Evolutionary conservation across 2,113 vertebrate species (phyloP), one percentile per base, ranked within the genome.

Genomic region (Gulo gulo): DNA sequence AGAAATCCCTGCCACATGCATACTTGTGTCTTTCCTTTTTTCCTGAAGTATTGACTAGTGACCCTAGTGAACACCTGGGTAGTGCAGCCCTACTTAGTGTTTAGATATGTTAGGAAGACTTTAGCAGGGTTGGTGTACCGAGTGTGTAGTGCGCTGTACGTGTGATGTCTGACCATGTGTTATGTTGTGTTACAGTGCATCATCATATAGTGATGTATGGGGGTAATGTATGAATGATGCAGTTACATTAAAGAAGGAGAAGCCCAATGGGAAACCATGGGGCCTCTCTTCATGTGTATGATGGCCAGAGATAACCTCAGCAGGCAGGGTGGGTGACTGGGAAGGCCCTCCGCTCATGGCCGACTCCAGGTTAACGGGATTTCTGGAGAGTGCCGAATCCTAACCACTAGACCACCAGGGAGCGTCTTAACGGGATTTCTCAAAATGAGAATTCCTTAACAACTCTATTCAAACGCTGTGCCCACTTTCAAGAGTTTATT

Each of bases 201-300:
- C 34, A 8, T 20, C 67, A 21, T n/a, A 36, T 10, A n/a, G 67
- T 36, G 16, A 69, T 20, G 67, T 8, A 7, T 39, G 10, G 42
- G 6, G 8, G 8, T 8, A 6, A 20, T 0, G 12, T 16, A 1
- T 29, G 63, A 34, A 7, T 3, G 0, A 0, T 16, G 34, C 4
- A 3, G 6, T 4, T 15, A 9, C 34, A 4, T 16, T 12, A 24
- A 36, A n/a, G 55, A n/a, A 55, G 47, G 2, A 10, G 69, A 26
- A 79, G 36, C 23, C 21, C 4, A 1, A 26, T 31, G 36, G 24
- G 15, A 7, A 20, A 0, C 4, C 11, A 0, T 2, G 2, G 18
- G 15, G 21, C 21, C n/a, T 50, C 16, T n/a, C 39, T 39, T 67
- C 11, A 2, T 5, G 0, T 2, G 24, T 11, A 2, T 26, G 55